Percentiles rank a stretch among this genome's conserved stretches.
Evolutionary conservation across 2,797 vertebrate species (phyloP).

Genomic region (Cottoperca gobio): DNA sequence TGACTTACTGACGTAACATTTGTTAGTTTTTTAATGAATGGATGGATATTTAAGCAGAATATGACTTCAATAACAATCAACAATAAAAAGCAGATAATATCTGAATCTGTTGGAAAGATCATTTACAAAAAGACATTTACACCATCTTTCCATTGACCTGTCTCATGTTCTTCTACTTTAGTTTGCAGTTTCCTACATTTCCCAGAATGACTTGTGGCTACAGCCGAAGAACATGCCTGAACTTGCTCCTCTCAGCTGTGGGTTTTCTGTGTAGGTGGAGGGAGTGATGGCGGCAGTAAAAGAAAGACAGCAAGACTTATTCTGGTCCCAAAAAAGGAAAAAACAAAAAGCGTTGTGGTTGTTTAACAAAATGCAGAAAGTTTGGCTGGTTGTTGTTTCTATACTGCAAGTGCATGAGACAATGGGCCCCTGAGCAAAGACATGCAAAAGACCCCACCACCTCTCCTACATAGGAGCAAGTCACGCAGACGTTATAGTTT

Average conservation of each 20-base stretch:
- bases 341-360: neutral
- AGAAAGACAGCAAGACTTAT: constrained; percentile 26
- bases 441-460: too few relatives aligned
- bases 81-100: too few relatives aligned
- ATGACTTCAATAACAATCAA: too few relatives aligned
- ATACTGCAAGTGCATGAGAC: too few relatives aligned
- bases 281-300: constrained; percentile 27
- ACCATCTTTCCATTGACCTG: neutral
- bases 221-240: constrained; percentile 24
- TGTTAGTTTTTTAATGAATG: too few relatives aligned
- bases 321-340: neutral
- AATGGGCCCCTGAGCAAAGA: too few relatives aligned
- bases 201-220: constrained; percentile 39
- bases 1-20: too few relatives aligned
- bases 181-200: constrained; percentile 44
- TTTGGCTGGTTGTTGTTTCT: constrained; percentile 17
- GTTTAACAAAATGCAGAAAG: constrained; percentile 4
- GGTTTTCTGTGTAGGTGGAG: constrained; percentile 41
- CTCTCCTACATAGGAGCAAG: too few relatives aligned
- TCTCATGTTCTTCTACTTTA: neutral
- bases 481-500: too few relatives aligned
- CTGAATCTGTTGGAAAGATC: too few relatives aligned
- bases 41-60: too few relatives aligned
- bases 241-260: constrained; percentile 24
- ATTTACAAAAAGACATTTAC: too few relatives aligned